Conservation (phyloP, 53 echinoderm and acorn worm genomes). For the Pentamera pediparva region DNA sequence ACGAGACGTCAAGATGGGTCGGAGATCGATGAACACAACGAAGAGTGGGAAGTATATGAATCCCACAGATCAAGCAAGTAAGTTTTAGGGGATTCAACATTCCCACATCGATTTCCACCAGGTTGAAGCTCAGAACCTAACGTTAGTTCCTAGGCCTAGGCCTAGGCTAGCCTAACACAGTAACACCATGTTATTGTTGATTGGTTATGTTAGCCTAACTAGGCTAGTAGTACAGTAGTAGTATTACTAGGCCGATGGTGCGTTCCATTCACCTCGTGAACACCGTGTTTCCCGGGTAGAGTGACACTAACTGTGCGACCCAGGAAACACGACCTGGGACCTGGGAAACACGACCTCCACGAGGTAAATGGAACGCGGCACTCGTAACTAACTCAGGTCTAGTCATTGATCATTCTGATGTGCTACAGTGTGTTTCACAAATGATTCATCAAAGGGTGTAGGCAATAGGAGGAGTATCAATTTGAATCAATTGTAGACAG, state of each 20-base stretch:
- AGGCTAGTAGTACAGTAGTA: too few species aligned
- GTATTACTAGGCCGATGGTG: not conserved
- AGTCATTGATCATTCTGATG: too few species aligned
- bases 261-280: not conserved
- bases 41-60: conserved; percentile 99
- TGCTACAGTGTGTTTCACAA: too few species aligned
- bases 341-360: too few species aligned
- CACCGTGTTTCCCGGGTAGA: not conserved
- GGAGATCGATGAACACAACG: conserved; percentile 96
- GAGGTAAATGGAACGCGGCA: too few species aligned
- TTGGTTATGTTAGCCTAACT: too few species aligned
- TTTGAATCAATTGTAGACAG: too few species aligned
- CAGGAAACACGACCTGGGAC: not conserved
- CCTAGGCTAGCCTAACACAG: not conserved
- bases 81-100: conserved; percentile 34
- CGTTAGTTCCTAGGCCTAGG: not conserved
- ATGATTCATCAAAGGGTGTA: too few species aligned
- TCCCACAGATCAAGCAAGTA: conserved; percentile 97
- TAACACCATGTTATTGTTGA: too few species aligned
- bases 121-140: not conserved
- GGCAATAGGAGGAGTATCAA: too few species aligned
- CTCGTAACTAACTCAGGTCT: too few species aligned
- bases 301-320: not conserved
- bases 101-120: not conserved
- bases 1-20: conserved; percentile 63